Percentiles rank a stretch among this genome's conserved stretches.
Evolutionary conservation across 2,113 vertebrate genomes (phyloP).

Genomic region (Elephantulus edwardii): DNA sequence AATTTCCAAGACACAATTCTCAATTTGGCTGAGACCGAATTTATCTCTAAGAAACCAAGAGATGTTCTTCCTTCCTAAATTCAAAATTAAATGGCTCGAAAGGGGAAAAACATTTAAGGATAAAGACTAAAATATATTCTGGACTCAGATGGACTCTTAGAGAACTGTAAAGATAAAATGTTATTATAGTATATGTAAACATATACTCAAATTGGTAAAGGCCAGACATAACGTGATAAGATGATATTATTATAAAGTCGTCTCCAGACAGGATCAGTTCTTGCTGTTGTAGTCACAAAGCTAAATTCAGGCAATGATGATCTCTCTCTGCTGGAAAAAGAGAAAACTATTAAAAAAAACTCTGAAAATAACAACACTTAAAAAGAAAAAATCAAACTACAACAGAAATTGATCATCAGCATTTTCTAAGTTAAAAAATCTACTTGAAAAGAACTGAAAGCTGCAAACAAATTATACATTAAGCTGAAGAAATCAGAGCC

Average conservation of each 20-base stretch:
- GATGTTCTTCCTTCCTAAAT: conserved; percentile 39
- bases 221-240: conserved; percentile 64
- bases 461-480: too few relatives aligned
- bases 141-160: conserved; percentile 47
- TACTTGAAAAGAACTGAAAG: conserved; percentile 42
- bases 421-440: conserved; percentile 48
- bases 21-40: conserved; percentile 43
- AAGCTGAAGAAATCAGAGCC: not conserved
- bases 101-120: conserved; percentile 47
- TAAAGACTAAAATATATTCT: conserved; percentile 64
- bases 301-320: conserved; percentile 80
- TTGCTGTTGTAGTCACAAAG: conserved; percentile 76
- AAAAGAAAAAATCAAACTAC: conserved; percentile 54
- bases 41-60: conserved; percentile 53
- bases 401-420: conserved; percentile 52
- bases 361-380: conserved; percentile 48
- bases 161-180: conserved; percentile 70
- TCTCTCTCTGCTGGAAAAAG: conserved; percentile 79
- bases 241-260: conserved; percentile 72
- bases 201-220: conserved; percentile 63
- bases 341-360: conserved; percentile 77
- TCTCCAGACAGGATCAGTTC: conserved; percentile 77
- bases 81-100: conserved; percentile 56
- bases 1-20: conserved; percentile 62
- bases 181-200: conserved; percentile 70